These are phyloP conservation scores for Troilus luridus DNA, from an alignment of 2,888 invertebrate genomes.

Conservation along the genomic window DNA sequence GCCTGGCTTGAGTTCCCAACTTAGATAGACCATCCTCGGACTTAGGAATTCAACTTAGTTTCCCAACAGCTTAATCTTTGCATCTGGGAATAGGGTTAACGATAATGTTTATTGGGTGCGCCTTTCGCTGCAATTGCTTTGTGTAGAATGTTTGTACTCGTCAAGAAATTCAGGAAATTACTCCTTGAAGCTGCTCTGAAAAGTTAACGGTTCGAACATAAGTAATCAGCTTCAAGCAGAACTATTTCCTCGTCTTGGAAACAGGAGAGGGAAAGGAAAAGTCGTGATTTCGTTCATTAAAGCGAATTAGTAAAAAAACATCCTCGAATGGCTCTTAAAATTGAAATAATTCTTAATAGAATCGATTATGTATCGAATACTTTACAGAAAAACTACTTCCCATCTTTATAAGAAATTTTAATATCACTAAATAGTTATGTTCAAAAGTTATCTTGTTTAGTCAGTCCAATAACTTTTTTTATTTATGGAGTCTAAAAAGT, in stretches of 20 bases:
- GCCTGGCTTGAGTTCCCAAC: neutral
- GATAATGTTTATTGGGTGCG: neutral
- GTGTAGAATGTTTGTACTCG: neutral
- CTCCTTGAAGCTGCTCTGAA: neutral
- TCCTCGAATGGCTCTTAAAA: too few relatives aligned
- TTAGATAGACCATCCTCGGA: neutral
- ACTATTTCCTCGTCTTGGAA: neutral
- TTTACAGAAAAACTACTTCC: too few relatives aligned
- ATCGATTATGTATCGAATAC: too few relatives aligned
- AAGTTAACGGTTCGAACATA: neutral
- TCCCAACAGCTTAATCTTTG: constrained; percentile 2
- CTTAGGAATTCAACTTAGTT: neutral
- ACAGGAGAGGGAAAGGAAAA: too few relatives aligned
- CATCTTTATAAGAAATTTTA: too few relatives aligned
- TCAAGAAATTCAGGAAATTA: neutral
- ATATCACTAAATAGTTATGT: too few relatives aligned
- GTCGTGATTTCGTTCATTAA: too few relatives aligned
- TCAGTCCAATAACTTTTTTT: too few relatives aligned
- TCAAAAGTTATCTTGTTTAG: too few relatives aligned
- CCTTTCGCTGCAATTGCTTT: neutral
- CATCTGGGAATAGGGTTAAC: constrained; percentile 5
- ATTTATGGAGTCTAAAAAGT: too few relatives aligned
- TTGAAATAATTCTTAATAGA: too few relatives aligned
- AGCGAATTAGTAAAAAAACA: too few relatives aligned
- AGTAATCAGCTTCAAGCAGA: neutral